Percentiles rank a stretch among this genome's conserved stretches.
phyloP scores from a whole-genome alignment of 2,797 vertebrate species.

The Pseudochaenichthys georgianus region DNA sequence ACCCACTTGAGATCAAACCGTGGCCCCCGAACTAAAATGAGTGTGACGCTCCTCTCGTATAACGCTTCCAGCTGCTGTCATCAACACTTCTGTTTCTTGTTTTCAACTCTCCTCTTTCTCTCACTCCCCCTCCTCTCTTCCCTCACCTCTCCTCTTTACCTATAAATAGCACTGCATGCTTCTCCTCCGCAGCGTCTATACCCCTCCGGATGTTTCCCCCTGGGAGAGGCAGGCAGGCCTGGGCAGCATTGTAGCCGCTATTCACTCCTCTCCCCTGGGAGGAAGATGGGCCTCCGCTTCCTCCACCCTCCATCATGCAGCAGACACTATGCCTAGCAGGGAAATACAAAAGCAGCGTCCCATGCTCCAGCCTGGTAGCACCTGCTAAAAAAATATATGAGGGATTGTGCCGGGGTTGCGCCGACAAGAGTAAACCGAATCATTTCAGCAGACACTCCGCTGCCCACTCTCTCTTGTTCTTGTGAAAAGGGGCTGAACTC shows the following conservation, averaged over 20 bases:
- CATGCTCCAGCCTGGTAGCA: conserved; percentile 45
- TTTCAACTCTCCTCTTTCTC: conserved; percentile 18
- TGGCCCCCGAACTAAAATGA: no score
- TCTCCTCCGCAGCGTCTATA: conserved; percentile 60
- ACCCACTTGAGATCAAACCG: no score
- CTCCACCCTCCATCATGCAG: conserved; percentile 78
- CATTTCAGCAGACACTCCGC: conserved; percentile 33
- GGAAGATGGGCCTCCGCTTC: conserved; percentile 61
- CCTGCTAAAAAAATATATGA: conserved; percentile 73
- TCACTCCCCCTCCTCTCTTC: conserved; percentile 4
- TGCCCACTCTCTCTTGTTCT: conserved; percentile 36
- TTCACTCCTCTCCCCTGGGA: conserved; percentile 68
- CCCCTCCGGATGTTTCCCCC: conserved; percentile 67
- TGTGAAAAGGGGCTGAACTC: conserved; percentile 36
- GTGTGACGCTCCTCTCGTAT: no score
- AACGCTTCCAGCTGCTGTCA: conserved; percentile 26
- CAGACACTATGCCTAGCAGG: conserved; percentile 63
- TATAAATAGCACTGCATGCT: conserved; percentile 74
- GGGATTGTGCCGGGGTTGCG: conserved; percentile 18
- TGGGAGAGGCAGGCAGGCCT: conserved; percentile 63
- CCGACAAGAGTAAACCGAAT: conserved; percentile 40
- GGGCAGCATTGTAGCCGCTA: conserved; percentile 69
- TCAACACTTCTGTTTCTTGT: conserved; percentile 42
- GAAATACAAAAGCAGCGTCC: conserved; percentile 51
- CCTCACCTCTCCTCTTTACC: conserved; percentile 69